These are phyloP conservation scores for Leucozona laternaria DNA, from an alignment of 2,888 invertebrate species.

Conservation along the genomic window DNA sequence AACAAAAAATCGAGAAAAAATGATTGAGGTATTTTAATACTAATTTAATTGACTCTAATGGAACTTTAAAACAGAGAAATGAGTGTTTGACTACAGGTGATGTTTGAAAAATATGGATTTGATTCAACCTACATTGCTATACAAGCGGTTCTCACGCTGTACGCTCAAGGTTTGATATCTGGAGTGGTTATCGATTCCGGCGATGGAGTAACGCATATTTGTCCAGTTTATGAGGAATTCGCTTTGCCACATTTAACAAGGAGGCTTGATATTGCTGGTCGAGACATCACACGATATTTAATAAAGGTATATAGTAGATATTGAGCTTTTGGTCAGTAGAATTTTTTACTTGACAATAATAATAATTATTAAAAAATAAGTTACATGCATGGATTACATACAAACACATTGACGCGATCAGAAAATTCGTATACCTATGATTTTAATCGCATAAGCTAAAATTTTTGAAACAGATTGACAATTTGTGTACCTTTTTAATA, in stretches of 20 bases:
- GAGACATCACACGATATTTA: slow-evolving; percentile 98
- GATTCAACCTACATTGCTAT: slow-evolving; percentile 97
- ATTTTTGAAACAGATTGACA: no score
- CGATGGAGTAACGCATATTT: slow-evolving; percentile 99
- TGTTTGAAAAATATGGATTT: slow-evolving; percentile 99
- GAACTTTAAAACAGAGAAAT: slow-evolving; percentile 11
- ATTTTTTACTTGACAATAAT: not conserved
- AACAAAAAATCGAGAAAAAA: slow-evolving; percentile 97
- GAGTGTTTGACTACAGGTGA: slow-evolving; percentile 86
- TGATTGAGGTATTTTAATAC: slow-evolving; percentile 92
- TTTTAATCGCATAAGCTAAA: no score
- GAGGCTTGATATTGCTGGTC: slow-evolving; percentile 97
- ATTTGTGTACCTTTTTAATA: no score
- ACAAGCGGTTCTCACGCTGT: slow-evolving; percentile 97
- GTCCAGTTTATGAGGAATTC: slow-evolving; percentile 99
- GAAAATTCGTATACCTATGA: no score
- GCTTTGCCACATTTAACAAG: slow-evolving; percentile 97
- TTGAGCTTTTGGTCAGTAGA: not conserved
- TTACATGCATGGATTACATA: no score
- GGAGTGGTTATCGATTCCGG: slow-evolving; percentile 99
- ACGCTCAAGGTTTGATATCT: slow-evolving; percentile 98
- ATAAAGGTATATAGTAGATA: slow-evolving; percentile 89
- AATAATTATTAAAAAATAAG: not conserved
- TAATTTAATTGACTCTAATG: not conserved
- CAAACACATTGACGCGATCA: no score